These are phyloP conservation scores for Bagarius yarrelli DNA, from an alignment of 2,113 vertebrate species.

Conservation along the genomic window DNA sequence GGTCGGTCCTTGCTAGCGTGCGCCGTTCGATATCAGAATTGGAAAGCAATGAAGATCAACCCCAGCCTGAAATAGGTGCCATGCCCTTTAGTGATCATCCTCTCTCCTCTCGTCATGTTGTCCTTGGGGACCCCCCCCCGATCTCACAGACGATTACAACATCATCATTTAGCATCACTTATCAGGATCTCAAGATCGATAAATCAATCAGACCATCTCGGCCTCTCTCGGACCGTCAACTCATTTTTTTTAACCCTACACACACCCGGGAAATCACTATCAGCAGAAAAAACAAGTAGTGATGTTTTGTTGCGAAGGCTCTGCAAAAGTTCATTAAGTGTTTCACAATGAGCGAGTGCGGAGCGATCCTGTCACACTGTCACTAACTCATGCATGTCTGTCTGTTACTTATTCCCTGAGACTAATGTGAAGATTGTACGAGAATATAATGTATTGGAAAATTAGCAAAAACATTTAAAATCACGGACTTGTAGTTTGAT, in stretches of 20 bases:
- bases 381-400: constrained; percentile 58
- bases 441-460: not conserved
- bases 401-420: constrained; percentile 32
- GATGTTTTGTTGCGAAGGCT: constrained; percentile 64
- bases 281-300: constrained; percentile 60
- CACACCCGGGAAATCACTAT: constrained; percentile 67
- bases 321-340: constrained; percentile 72
- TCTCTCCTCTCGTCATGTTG: constrained; percentile 29
- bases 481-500: too few relatives aligned
- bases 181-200: constrained; percentile 67
- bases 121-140: constrained; percentile 28
- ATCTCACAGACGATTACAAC: constrained; percentile 52
- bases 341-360: constrained; percentile 64
- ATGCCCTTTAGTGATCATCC: constrained; percentile 24
- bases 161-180: constrained; percentile 67
- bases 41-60: constrained; percentile 36
- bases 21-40: constrained; percentile 54
- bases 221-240: constrained; percentile 59
- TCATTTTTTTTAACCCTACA: constrained; percentile 62
- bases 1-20: constrained; percentile 25
- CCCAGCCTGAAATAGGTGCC: constrained; percentile 53
- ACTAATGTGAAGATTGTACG: not conserved
- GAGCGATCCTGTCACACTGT: constrained; percentile 61
- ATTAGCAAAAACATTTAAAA: too few relatives aligned
- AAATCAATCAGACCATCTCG: constrained; percentile 66